These are phyloP conservation scores for Yponomeuta sedellus DNA, from an alignment of 2,888 invertebrate species.

Conservation along the genomic window DNA sequence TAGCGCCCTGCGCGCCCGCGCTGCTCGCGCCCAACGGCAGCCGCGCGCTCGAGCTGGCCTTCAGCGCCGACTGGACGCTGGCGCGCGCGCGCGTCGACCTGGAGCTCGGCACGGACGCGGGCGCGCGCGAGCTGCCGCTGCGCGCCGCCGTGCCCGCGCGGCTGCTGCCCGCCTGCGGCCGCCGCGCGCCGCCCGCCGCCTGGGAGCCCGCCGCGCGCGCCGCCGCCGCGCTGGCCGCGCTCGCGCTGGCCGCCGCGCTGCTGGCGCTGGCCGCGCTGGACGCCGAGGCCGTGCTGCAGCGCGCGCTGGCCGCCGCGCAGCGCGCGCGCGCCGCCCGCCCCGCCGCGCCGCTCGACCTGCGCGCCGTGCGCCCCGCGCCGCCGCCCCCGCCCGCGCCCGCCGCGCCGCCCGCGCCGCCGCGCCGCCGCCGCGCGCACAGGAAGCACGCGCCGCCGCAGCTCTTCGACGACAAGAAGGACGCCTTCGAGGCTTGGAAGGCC, in stretches of 20 bases:
- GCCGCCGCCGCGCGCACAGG: conserved; percentile 22
- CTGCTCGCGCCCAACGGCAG: conserved; percentile 30
- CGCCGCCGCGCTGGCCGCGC: conserved; percentile 74
- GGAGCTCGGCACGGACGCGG: conserved; percentile 35
- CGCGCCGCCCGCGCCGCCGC: conserved; percentile 16
- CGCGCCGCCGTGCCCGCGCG: conserved; percentile 38
- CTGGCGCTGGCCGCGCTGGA: conserved; percentile 24
- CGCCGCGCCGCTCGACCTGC: conserved; percentile 27
- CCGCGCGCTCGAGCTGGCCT: conserved; percentile 36
- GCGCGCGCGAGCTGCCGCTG: conserved; percentile 34
- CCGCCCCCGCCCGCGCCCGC: conserved; percentile 17
- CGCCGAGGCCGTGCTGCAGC: conserved; percentile 40
- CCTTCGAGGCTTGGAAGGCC: neutral
- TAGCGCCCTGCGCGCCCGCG: conserved; percentile 50
- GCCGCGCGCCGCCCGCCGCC: conserved; percentile 66
- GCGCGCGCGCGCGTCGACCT: conserved; percentile 40
- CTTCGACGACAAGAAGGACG: conserved; percentile 1
- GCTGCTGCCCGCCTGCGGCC: conserved; percentile 41
- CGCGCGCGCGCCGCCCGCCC: conserved; percentile 31
- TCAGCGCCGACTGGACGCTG: conserved; percentile 51
- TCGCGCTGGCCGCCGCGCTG: conserved; percentile 67
- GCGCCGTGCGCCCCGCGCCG: neutral
- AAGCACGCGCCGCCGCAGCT: neutral
- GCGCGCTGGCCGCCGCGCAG: conserved; percentile 44
- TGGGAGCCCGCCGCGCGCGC: conserved; percentile 13